phyloP scores from a whole-genome alignment of 64 coral and sea anemone genomes.

The Montipora efflorescens region DNA sequence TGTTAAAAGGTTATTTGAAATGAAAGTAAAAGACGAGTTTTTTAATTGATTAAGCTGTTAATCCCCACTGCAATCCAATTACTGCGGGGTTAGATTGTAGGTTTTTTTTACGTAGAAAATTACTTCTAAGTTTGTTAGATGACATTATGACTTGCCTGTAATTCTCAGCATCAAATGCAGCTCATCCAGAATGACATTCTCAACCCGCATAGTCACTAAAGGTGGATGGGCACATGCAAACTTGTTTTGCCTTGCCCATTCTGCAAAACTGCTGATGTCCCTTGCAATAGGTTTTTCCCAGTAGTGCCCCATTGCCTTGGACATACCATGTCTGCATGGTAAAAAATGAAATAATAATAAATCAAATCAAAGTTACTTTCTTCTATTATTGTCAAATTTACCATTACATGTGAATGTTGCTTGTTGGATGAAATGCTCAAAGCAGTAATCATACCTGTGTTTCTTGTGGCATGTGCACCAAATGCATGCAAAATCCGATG shows the following conservation, averaged over 20 bases:
- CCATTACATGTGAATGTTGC: not conserved
- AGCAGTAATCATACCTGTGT: not conserved
- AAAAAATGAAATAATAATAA: not conserved
- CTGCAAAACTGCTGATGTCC: not conserved
- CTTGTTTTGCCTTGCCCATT: not conserved
- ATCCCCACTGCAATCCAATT: not conserved
- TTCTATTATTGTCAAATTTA: not conserved
- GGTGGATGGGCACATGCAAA: slow-evolving; percentile 1
- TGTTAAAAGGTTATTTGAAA: slow-evolving; percentile 21
- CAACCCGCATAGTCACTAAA: not conserved
- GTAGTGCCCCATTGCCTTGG: not conserved
- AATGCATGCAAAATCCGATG: not conserved
- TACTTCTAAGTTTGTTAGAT: not conserved
- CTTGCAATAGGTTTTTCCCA: not conserved
- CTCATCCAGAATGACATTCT: slow-evolving; percentile 26
- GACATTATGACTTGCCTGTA: not conserved
- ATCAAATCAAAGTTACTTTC: not conserved
- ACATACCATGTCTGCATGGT: not conserved
- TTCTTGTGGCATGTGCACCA: not conserved
- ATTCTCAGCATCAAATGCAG: slow-evolving; percentile 42
- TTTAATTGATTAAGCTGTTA: slow-evolving; percentile 18
- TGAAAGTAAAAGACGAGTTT: not conserved
- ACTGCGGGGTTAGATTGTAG: slow-evolving; percentile 3
- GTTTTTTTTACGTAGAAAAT: not conserved
- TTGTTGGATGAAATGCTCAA: not conserved